Evolutionary conservation across 2,888 invertebrate genomes (phyloP), one percentile per base, ranked within the genome.

Genomic region (Myopa tessellatipennis): DNA sequence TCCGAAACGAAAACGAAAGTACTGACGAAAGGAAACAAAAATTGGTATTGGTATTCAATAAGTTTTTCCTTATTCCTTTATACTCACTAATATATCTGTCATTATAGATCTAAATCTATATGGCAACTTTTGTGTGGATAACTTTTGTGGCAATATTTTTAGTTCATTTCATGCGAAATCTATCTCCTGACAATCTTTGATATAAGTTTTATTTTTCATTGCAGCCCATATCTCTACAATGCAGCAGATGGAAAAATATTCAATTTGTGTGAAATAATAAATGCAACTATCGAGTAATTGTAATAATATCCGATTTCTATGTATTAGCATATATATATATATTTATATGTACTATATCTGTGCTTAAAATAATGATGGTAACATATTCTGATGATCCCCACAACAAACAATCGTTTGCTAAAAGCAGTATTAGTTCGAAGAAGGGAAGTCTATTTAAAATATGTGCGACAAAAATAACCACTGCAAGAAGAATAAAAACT

Each of bases 361-460:
- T 67, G 40, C 36, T 40, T 69, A n/a, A 69, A n/a, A 69, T 65
- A 74, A 74, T 74, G 74, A 50, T 74, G 63, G 36, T 74, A 65
- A 50, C 50, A 34, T 38, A n/a, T 65, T 63, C n/a, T 50, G 74
- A 65, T 26, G 34, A 65, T 52, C 26, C 52, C 6, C 36, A 72
- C 63, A 55, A 74, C 55, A 74, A 65, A 74, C 45, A 63, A 52
- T 34, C n/a, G 52, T 74, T 65, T 65, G 74, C 74, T 65, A 52
- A 40, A 65, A 61, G 61, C 73, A 73, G 60, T 40, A 50, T 18
- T 60, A 55, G 14, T 70, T 52, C 50, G 14, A 14, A 16, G 16
- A 73, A 45, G 18, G 26, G 16, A 61, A 61, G 50, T 34, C 60
- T 73, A 40, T 73, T 40, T 18, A 16, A 50, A 16, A 61, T 45